Percentiles rank a stretch among this genome's conserved stretches.
phyloP scores from a whole-genome alignment of 2,888 invertebrate genomes.

The Cryptocheilus praepositus region DNA sequence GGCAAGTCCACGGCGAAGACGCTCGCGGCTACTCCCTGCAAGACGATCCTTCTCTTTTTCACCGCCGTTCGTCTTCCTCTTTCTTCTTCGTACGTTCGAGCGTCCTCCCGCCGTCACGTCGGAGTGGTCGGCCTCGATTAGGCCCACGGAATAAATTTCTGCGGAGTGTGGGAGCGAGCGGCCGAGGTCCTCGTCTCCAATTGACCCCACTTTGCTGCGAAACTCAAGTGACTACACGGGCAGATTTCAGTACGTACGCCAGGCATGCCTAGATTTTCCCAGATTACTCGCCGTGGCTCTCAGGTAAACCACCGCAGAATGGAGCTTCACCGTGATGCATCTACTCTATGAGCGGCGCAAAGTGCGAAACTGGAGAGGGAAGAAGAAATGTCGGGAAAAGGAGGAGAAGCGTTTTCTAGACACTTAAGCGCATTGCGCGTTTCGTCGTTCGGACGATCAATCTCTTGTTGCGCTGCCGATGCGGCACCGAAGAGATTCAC shows the following conservation, averaged over 20 bases:
- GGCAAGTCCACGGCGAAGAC: conserved; percentile 2
- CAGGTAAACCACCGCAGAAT: conserved; percentile 38
- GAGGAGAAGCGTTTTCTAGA: too few relatives aligned
- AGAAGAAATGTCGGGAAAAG: neutral
- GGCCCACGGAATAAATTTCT: conserved; percentile 60
- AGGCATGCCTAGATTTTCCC: conserved; percentile 53
- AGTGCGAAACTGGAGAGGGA: neutral
- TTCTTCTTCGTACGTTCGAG: neutral
- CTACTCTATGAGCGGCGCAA: neutral
- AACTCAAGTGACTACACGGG: conserved; percentile 53
- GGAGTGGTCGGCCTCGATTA: conserved; percentile 58
- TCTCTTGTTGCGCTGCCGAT: too few relatives aligned
- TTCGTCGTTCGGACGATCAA: too few relatives aligned
- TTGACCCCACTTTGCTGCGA: conserved; percentile 69
- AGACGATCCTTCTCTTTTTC: conserved; percentile 15
- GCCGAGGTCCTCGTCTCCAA: conserved; percentile 62
- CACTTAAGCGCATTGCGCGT: too few relatives aligned
- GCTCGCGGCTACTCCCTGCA: conserved; percentile 25
- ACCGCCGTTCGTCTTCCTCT: neutral
- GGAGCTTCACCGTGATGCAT: neutral
- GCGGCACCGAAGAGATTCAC: neutral
- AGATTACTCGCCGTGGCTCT: conserved; percentile 41
- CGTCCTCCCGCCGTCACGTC: conserved; percentile 28
- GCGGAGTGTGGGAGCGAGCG: conserved; percentile 67
- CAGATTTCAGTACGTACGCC: conserved; percentile 51